Evolutionary conservation across 2,888 invertebrate species (phyloP).

Genomic region (Eugnorisma glareosa): DNA sequence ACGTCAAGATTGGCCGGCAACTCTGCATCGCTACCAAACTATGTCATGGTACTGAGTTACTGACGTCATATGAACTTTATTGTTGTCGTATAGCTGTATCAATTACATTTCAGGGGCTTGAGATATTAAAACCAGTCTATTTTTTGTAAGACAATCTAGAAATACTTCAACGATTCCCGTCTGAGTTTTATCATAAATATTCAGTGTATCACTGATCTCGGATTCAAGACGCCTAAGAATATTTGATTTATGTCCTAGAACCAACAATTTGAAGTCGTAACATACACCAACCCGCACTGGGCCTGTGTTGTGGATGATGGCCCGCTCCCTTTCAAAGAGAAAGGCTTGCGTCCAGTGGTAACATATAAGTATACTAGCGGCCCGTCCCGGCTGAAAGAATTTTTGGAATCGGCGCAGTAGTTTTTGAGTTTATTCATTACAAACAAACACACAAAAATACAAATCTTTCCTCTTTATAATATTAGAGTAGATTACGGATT

Average conservation of each 20-base stretch:
- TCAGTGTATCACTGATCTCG: background rate
- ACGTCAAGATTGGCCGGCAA: conserved; percentile 25
- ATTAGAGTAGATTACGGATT: no score
- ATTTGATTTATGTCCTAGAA: background rate
- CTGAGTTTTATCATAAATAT: conserved; percentile 4
- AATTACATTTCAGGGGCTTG: conserved; percentile 33
- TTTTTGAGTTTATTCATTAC: no score
- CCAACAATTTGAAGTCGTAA: background rate
- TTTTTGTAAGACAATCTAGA: background rate
- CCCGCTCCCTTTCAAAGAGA: background rate
- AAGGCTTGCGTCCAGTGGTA: background rate
- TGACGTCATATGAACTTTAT: conserved; percentile 37
- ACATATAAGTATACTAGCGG: no score
- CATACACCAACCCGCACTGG: background rate
- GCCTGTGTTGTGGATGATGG: background rate
- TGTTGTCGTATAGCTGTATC: conserved; percentile 14
- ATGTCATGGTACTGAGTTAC: conserved; percentile 30
- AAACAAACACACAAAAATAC: no score
- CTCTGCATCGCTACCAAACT: conserved; percentile 25
- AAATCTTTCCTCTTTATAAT: no score
- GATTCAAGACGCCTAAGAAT: background rate
- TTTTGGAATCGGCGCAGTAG: no score
- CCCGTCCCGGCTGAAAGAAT: no score
- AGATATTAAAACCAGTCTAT: conserved; percentile 22
- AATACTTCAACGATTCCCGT: conserved; percentile 1